These are phyloP conservation scores for Megaustenia siamemsis DNA, from an alignment of 2,888 invertebrate species.

Conservation along the genomic window DNA sequence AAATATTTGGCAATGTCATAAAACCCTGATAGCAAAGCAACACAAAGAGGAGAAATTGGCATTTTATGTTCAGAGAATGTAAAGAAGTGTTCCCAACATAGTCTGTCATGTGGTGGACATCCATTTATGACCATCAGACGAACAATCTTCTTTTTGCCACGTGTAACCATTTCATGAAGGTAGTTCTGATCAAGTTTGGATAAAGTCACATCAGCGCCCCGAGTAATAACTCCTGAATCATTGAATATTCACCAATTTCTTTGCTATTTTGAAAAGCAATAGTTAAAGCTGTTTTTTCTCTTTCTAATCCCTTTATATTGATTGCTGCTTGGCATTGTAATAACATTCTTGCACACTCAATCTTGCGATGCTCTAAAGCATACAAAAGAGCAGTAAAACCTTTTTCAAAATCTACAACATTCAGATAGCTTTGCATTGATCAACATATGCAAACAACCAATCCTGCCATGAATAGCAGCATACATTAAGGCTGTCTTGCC, in stretches of 20 bases:
- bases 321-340: neutral
- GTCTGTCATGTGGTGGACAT: conserved; percentile 26
- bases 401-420: conserved; percentile 5
- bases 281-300: conserved; percentile 21
- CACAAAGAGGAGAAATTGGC: conserved; percentile 32
- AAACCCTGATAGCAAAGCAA: conserved; percentile 25
- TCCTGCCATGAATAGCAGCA: conserved; percentile 8
- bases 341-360: neutral
- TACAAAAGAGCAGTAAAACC: conserved; percentile 39
- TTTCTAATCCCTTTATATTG: neutral
- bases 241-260: neutral
- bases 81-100: conserved; percentile 21
- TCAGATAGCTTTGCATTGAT: conserved; percentile 13
- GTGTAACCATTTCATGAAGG: conserved; percentile 37
- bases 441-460: neutral
- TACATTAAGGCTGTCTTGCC: conserved; percentile 36
- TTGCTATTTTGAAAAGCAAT: conserved; percentile 14
- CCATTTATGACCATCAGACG: conserved; percentile 33
- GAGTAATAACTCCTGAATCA: conserved; percentile 20
- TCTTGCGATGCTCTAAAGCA: neutral
- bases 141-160: conserved; percentile 23
- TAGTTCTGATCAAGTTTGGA: neutral
- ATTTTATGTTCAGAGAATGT: conserved; percentile 1
- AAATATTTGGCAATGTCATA: conserved; percentile 37
- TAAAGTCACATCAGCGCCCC: neutral